Evolutionary conservation across 2,797 vertebrate species (phyloP).

Genomic region (Scyliorhinus canicula): DNA sequence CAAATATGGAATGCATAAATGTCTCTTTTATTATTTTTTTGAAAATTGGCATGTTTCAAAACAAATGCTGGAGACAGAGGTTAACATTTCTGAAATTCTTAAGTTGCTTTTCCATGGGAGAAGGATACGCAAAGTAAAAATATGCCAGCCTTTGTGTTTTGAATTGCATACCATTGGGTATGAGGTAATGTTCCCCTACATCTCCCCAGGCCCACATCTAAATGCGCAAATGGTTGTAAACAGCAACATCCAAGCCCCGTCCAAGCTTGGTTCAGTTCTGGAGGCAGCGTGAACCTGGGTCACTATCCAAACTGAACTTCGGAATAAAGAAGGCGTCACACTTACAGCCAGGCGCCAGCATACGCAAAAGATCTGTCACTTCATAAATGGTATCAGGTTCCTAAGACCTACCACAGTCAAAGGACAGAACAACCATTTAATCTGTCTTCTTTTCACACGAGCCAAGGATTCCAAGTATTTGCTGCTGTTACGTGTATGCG

Average conservation of each 20-base stretch:
- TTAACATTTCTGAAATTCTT: conserved; percentile 35
- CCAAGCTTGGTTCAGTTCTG: neutral
- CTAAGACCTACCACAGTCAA: neutral
- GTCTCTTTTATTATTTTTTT: conserved; percentile 10
- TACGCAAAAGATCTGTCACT: neutral
- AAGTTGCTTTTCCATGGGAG: conserved; percentile 23
- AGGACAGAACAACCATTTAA: neutral
- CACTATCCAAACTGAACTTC: neutral
- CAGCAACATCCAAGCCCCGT: neutral
- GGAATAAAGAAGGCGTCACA: neutral
- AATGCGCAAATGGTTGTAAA: conserved; percentile 20
- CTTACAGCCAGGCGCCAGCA: neutral
- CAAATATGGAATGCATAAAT: conserved; percentile 27
- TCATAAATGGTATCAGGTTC: neutral
- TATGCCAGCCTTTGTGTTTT: conserved; percentile 1
- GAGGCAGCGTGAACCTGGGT: neutral
- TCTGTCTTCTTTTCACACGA: neutral
- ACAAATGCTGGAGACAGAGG: conserved; percentile 7
- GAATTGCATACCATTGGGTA: conserved; percentile 12
- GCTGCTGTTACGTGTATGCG: neutral
- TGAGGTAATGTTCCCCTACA: conserved; percentile 1
- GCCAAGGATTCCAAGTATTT: neutral
- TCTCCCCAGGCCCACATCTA: neutral
- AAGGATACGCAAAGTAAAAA: neutral
- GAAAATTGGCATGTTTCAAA: conserved; percentile 24